phyloP scores from a whole-genome alignment of 1,140 invertebrate genomes.

The Drosophila lowei region DNA sequence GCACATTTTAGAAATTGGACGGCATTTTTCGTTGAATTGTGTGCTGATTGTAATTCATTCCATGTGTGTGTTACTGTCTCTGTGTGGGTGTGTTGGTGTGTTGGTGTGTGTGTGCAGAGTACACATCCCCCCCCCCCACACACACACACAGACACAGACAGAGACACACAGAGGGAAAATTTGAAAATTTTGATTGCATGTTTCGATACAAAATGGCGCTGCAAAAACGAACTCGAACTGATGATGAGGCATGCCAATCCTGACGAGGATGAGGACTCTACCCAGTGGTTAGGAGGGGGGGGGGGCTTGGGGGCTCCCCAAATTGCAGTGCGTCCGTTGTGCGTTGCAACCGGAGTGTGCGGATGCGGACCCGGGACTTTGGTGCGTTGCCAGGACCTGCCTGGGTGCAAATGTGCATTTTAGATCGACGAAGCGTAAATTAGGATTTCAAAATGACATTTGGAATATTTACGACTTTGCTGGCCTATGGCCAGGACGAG shows the following conservation, averaged over 20 bases:
- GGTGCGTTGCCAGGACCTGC: constrained; percentile 59
- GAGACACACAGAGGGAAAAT: constrained; percentile 64
- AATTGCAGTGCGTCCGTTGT: constrained; percentile 70
- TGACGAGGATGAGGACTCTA: constrained; percentile 49
- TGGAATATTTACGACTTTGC: constrained; percentile 83
- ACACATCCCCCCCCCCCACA: constrained; percentile 23
- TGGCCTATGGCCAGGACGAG: constrained; percentile 24
- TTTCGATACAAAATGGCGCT: constrained; percentile 81
- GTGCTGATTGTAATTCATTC: constrained; percentile 81
- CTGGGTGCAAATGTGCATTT: constrained; percentile 79
- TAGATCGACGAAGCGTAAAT: constrained; percentile 83
- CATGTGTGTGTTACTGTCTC: constrained; percentile 49
- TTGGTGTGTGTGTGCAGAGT: constrained; percentile 59
- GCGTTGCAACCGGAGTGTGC: constrained; percentile 10
- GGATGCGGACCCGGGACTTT: constrained; percentile 38
- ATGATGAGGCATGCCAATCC: constrained; percentile 80
- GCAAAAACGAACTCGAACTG: constrained; percentile 66
- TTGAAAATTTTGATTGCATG: constrained; percentile 82
- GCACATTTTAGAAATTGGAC: constrained; percentile 80
- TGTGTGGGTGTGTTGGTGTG: constrained; percentile 22
- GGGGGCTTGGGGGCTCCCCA: constrained; percentile 4
- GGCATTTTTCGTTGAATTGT: constrained; percentile 82
- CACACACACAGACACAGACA: constrained; percentile 7
- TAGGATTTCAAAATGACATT: constrained; percentile 83
- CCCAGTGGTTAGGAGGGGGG: constrained; percentile 12